Base-by-base conservation (phyloP, 1,140 invertebrate genomes). In the Eupeodes corollae region DNA sequence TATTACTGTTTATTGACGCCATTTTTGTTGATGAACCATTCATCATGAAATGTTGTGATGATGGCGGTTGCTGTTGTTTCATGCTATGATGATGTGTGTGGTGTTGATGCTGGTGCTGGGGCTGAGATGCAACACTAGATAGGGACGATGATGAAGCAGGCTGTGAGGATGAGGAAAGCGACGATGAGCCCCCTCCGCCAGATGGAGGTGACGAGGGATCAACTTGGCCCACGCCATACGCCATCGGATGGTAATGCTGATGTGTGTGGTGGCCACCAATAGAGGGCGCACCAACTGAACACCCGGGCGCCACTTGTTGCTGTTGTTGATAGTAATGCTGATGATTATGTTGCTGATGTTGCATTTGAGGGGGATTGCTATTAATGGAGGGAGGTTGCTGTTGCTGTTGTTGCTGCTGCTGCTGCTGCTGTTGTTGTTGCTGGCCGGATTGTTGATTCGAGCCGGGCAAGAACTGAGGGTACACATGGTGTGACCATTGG, bases 401-500 rank as follows among this genome's bases (percentile, higher is more conserved):
- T 35, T 38, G 52, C 52, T 56, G 57, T 52, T 52, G 52, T 46
- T 56, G 51, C 42, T 46, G 61, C 49, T 49, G 77, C 69, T 75
- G 73, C 63, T 77, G 77, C 67, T 73, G 76, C 68, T 73, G 73
- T 63, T 77, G 77, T 66, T 75, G 73, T 63, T 73, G 71, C 69
- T 77, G 72, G 65, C 74, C 73, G 61, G 64, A 50, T 69, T 74
- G 72, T 54, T 85, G 84, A 73, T 88, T 85, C 70, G 83, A 82
- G 69, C 84, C 84, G 55, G 87, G 86, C 70, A 90, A 78, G 76
- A 89, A 90, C 79, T 90, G 87, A 55, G 87, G 86, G 71, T 89
- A 89, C 60, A 90, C 86, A 74, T 90, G 86, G 73, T 90, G 86
- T 57, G 86, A 89, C 87, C 88, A 90, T 74, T 90, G 86, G 57